These are phyloP conservation scores for Heliopora coerulea DNA, from an alignment of 92 coral and sea anemone species.

Conservation along the genomic window DNA sequence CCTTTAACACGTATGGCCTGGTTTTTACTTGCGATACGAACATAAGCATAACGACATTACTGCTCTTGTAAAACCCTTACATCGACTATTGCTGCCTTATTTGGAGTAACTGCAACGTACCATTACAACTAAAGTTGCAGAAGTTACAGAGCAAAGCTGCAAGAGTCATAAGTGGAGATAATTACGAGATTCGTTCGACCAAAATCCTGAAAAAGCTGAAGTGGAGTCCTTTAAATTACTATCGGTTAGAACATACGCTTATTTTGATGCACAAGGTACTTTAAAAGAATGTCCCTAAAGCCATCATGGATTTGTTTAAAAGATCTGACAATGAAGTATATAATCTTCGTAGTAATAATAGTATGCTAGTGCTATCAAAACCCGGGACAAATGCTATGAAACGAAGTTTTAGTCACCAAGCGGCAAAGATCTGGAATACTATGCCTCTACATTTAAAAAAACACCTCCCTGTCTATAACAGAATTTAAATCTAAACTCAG, in stretches of 20 bases:
- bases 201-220: conserved; percentile 16
- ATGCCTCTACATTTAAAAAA: too few relatives aligned
- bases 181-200: conserved; percentile 13
- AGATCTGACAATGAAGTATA: not conserved
- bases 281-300: not conserved
- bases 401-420: too few relatives aligned
- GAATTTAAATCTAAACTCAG: too few relatives aligned
- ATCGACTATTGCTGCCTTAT: conserved; percentile 7
- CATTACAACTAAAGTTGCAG: conserved; percentile 3
- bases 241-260: conserved; percentile 10
- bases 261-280: conserved; percentile 11
- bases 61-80: conserved; percentile 8
- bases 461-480: too few relatives aligned
- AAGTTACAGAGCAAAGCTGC: conserved; percentile 31
- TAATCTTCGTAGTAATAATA: conserved; percentile 3
- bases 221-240: conserved; percentile 10
- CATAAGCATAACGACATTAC: too few relatives aligned
- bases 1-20: too few relatives aligned
- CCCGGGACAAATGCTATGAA: too few relatives aligned
- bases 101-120: not conserved
- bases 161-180: conserved; percentile 24
- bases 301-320: not conserved
- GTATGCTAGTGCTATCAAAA: too few relatives aligned
- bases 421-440: too few relatives aligned
- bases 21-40: too few relatives aligned